Evolutionary conservation across 2,888 invertebrate genomes (phyloP).

Genomic region (Acanthosepion esculentum): DNA sequence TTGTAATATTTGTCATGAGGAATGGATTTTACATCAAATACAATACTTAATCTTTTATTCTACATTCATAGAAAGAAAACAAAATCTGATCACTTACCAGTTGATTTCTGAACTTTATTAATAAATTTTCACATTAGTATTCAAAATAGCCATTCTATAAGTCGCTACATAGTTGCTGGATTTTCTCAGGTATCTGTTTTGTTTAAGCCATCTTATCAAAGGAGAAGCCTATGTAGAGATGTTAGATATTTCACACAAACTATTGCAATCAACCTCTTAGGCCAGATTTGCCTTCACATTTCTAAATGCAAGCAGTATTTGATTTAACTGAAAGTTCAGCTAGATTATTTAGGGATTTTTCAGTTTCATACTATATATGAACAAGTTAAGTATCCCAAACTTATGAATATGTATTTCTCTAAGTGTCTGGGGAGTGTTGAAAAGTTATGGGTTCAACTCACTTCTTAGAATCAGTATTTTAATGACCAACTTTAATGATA

Average conservation of each 20-base stretch:
- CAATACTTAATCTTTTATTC: no score
- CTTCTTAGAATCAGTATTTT: no score
- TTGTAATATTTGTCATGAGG: no score
- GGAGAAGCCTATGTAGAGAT: not conserved
- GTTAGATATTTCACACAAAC: not conserved
- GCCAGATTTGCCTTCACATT: not conserved
- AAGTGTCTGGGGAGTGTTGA: no score
- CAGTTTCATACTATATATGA: not conserved
- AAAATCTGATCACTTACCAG: no score
- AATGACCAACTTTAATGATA: no score
- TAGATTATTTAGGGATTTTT: not conserved
- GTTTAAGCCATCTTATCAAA: not conserved
- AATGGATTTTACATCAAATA: no score
- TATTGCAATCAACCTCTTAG: not conserved
- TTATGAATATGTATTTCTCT: not conserved
- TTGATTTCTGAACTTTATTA: no score
- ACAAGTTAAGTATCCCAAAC: not conserved
- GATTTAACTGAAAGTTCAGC: not conserved
- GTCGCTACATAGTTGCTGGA: not conserved
- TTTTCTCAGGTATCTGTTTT: not conserved
- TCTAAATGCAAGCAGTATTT: not conserved
- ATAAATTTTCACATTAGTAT: not conserved
- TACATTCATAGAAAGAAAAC: no score
- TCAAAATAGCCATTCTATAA: not conserved
- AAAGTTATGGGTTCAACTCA: no score